phyloP scores from a whole-genome alignment of 2,888 invertebrate genomes.

The Vesta saturnalis region DNA sequence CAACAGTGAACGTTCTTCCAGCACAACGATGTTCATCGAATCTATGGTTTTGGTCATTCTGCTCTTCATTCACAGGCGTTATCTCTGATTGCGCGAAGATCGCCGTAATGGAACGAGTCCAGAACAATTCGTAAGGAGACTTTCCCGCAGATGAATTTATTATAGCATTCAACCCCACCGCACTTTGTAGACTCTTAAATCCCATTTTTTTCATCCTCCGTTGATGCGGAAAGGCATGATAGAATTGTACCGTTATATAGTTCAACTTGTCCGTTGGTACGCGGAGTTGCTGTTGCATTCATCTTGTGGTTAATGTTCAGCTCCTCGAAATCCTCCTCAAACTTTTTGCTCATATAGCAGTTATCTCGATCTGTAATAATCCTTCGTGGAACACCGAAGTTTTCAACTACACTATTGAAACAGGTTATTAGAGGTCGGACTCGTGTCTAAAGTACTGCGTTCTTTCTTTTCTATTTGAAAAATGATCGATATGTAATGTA shows the following conservation, averaged over 20 bases:
- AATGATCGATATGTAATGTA: no score
- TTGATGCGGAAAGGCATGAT: no score
- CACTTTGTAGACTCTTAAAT: neutral
- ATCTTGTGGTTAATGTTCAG: neutral
- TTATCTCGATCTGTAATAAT: neutral
- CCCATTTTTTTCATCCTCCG: no score
- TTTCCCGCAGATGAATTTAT: neutral
- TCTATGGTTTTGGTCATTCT: neutral
- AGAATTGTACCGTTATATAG: neutral
- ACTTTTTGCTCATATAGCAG: conserved; percentile 5
- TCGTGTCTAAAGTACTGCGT: no score
- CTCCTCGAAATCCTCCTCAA: neutral
- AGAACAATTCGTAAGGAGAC: neutral
- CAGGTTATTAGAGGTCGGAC: neutral
- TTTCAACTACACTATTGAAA: neutral
- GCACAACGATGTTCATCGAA: neutral
- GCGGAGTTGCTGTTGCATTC: conserved; percentile 3
- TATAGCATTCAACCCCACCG: neutral
- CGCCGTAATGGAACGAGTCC: neutral
- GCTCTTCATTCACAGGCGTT: neutral
- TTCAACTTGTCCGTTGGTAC: neutral
- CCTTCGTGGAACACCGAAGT: conserved; percentile 3
- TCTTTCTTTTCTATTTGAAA: no score
- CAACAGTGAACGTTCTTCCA: neutral
- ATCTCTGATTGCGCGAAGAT: neutral